Percentiles rank a stretch among this genome's conserved stretches.
Conservation (phyloP, 1,140 invertebrate species). For the Himalopsyche phryganea region DNA sequence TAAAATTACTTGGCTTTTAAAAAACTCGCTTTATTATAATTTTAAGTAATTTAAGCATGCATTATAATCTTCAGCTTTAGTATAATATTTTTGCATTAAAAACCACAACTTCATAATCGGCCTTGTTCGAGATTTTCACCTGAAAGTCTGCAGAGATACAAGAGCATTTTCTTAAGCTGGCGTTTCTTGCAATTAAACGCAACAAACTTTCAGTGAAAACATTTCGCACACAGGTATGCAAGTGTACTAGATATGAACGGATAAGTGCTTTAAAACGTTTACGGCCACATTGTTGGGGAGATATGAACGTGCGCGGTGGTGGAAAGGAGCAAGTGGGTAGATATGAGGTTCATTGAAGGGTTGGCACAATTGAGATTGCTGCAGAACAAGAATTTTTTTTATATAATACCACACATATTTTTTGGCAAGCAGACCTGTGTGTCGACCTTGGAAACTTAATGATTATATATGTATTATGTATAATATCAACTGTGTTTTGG, state of each 20-base stretch:
- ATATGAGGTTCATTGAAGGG: neutral
- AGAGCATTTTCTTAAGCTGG: conserved; percentile 11
- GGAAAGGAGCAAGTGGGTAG: neutral
- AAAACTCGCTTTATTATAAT: too few relatives aligned
- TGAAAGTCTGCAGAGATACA: conserved; percentile 10
- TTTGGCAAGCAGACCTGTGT: too few relatives aligned
- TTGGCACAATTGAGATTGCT: too few relatives aligned
- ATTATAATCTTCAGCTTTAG: neutral
- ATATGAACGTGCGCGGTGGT: conserved; percentile 16
- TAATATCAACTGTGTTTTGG: too few relatives aligned
- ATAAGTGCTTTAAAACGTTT: conserved; percentile 32
- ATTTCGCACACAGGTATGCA: conserved; percentile 18
- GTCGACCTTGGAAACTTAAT: too few relatives aligned
- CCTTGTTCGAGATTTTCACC: conserved; percentile 11
- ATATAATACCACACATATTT: too few relatives aligned
- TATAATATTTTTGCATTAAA: neutral
- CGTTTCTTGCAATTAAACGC: conserved; percentile 24
- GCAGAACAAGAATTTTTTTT: too few relatives aligned
- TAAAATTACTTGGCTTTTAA: too few relatives aligned
- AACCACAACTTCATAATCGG: conserved; percentile 9
- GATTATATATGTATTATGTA: too few relatives aligned
- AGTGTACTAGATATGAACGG: conserved; percentile 19
- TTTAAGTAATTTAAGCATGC: neutral
- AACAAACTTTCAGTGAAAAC: conserved; percentile 20
- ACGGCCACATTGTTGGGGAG: conserved; percentile 30